phyloP scores from a whole-genome alignment of 2,113 vertebrate genomes.

The Malaclemys terrapin region DNA sequence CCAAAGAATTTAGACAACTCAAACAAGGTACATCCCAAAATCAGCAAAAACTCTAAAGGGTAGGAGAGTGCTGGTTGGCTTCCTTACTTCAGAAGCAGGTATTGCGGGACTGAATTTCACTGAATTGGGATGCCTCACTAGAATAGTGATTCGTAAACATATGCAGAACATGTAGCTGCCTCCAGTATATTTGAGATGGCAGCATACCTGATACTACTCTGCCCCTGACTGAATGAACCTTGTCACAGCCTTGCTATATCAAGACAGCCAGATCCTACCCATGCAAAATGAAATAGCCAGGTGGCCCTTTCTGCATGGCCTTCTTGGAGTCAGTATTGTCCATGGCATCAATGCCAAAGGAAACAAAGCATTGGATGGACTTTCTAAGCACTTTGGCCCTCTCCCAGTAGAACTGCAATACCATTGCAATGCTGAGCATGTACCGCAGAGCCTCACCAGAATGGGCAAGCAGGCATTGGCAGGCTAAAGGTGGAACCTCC shows the following conservation, averaged over 20 bases:
- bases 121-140: not conserved
- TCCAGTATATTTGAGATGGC: not conserved
- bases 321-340: accelerated
- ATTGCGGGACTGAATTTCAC: not conserved
- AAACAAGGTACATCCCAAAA: too few relatives aligned
- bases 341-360: not conserved
- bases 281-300: not conserved
- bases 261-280: not conserved
- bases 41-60: too few relatives aligned
- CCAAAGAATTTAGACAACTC: too few relatives aligned
- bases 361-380: not conserved
- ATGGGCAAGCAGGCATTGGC: not conserved
- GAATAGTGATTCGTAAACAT: not conserved
- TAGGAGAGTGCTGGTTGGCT: too few relatives aligned
- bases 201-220: not conserved
- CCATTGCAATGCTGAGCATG: not conserved
- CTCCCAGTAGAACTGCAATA: not conserved
- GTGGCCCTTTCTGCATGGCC: not conserved
- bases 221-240: not conserved
- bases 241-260: not conserved
- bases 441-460: not conserved
- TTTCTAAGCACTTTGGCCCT: too few relatives aligned
- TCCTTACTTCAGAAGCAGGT: not conserved
- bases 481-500: not conserved
- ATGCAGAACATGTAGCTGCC: accelerated